phyloP scores from a whole-genome alignment of 2,888 invertebrate species.

The Euzetes globulus region DNA sequence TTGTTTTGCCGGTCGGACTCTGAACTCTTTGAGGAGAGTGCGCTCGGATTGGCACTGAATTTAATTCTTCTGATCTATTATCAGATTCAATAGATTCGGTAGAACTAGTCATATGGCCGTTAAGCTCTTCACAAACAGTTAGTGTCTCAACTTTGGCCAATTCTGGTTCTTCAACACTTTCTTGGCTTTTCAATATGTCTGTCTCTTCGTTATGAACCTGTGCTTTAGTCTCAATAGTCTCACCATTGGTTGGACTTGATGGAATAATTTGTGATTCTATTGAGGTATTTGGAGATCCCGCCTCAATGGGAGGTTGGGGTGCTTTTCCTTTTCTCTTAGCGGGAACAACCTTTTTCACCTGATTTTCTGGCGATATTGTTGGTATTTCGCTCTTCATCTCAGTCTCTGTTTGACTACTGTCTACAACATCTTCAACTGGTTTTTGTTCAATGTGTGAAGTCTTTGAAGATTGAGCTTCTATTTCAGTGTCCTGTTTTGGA shows the following conservation, averaged over 20 bases:
- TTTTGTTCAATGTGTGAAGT: background rate
- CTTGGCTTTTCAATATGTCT: constrained; percentile 49
- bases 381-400: background rate
- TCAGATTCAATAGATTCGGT: background rate
- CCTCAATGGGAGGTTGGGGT: constrained; percentile 42
- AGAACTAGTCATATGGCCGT: background rate
- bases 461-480: background rate
- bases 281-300: constrained; percentile 33
- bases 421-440: background rate
- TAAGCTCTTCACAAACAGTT: background rate
- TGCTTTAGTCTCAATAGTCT: constrained; percentile 36
- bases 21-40: background rate
- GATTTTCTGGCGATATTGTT: background rate
- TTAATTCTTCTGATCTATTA: background rate
- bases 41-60: background rate
- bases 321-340: constrained; percentile 43
- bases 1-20: constrained; percentile 48
- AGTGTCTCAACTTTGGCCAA: constrained; percentile 61
- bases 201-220: constrained; percentile 37
- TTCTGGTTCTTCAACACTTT: constrained; percentile 58
- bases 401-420: background rate
- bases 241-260: background rate
- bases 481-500: too few species aligned
- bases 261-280: background rate
- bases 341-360: background rate